phyloP scores from a whole-genome alignment of 2,888 invertebrate genomes.

The Nomada fucata region DNA sequence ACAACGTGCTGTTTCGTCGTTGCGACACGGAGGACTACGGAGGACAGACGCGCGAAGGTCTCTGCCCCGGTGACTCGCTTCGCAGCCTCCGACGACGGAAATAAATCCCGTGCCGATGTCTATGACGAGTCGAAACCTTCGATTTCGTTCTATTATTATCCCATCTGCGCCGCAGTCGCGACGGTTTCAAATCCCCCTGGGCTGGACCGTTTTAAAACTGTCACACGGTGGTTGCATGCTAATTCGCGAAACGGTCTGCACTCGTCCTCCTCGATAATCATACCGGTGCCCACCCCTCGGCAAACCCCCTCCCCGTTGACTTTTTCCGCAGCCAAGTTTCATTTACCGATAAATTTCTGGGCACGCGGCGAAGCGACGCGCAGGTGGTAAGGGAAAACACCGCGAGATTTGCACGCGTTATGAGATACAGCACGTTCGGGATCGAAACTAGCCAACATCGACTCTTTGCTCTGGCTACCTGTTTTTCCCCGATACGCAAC shows the following conservation, averaged over 20 bases:
- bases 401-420: not conserved
- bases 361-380: too few species aligned
- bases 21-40: conserved; percentile 64
- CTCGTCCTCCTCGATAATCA: too few species aligned
- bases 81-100: conserved; percentile 45
- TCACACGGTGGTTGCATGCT: not conserved
- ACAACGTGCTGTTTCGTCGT: conserved; percentile 64
- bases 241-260: not conserved
- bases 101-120: conserved; percentile 58
- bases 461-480: not conserved
- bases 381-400: conserved; percentile 1
- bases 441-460: not conserved
- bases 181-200: not conserved
- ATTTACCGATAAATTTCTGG: not conserved
- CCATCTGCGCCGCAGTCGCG: not conserved
- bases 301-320: too few species aligned
- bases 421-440: not conserved
- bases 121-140: conserved; percentile 56
- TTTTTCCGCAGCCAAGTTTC: too few species aligned
- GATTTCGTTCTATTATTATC: conserved; percentile 60
- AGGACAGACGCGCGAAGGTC: conserved; percentile 66
- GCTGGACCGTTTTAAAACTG: too few species aligned
- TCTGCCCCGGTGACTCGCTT: conserved; percentile 56
- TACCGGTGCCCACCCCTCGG: too few species aligned
- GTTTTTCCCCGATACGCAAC: conserved; percentile 7